Base-by-base conservation (phyloP, 2,888 invertebrate species). In the Eilema depressum region DNA sequence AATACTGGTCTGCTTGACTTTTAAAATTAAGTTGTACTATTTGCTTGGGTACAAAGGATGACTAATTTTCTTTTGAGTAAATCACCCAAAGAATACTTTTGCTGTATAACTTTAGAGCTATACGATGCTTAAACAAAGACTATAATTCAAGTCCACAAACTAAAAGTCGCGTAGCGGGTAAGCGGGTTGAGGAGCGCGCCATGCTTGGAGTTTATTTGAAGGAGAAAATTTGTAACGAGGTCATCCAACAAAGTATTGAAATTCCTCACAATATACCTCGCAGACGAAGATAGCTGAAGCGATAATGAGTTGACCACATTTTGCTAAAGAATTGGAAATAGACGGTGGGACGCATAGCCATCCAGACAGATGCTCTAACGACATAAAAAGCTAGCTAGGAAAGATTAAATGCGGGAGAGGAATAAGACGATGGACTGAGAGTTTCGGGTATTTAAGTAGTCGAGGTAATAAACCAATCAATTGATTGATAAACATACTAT, bases 1-100 rank as follows among this genome's bases (percentile, higher is more conserved):
- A 69, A 65, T 65, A 69, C 33, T 66, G 23, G 10, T 25, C 25
- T 66, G 56, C 56, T 57, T 66, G 25, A 66, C 66, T 66, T 66
- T 66, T 37, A 33, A 33, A 66, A 66, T 66, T 23, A 66, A 66
- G 66, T 57, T 57, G 17, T 33, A 17, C 17, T 57, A 33, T 66
- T 56, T 30, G 10, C 17, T n/a, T 33, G n/a, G 63, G 28, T 41
- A 53, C 26, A 63, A 64, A 47, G 63, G 63, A 64, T n/a, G 20
- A 56, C 17, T 57, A 20, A 33, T 23, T 57, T 66, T 14, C 53
- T 28, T 64, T 53, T 56, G 7, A 53, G 28, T n/a, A 30, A 64
- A 63, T 20, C 28, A 14, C 1, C 17, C 25, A 25, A 59, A 26
- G 5, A 26, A 59, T 59, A 26, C 25, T 59, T 26, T 25, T 26